A percentile compares a stretch with the other conserved stretches of the same genome.
phyloP scores from a whole-genome alignment of 2,797 vertebrate genomes.

The Poecilia gillii region DNA sequence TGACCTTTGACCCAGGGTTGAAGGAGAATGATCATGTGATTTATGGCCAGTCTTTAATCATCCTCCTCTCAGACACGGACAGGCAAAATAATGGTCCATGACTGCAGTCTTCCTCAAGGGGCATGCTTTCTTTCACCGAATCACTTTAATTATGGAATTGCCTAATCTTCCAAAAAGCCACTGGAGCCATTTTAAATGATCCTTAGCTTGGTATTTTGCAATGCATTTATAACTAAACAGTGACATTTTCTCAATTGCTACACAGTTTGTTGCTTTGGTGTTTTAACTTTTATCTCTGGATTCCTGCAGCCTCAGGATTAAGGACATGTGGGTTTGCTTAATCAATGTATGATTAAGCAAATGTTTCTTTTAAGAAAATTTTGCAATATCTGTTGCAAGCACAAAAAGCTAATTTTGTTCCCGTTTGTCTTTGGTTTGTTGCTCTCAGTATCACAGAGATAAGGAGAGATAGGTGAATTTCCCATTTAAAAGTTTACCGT shows the following conservation, averaged over 20 bases:
- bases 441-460: not conserved
- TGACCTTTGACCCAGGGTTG: constrained; percentile 57
- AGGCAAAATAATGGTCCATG: constrained; percentile 17
- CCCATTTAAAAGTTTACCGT: not conserved
- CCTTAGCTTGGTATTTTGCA: not conserved
- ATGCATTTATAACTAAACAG: not conserved
- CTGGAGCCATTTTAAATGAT: not conserved
- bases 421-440: not conserved
- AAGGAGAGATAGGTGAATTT: not conserved
- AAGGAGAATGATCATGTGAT: constrained; percentile 43
- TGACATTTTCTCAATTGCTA: not conserved
- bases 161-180: constrained; percentile 8
- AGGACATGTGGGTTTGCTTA: not conserved
- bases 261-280: not conserved
- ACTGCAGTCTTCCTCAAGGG: not conserved
- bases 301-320: not conserved
- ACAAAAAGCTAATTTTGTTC: not conserved
- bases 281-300: not conserved
- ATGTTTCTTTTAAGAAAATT: not conserved
- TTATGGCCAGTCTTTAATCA: constrained; percentile 45
- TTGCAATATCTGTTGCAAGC: not conserved
- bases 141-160: constrained; percentile 2
- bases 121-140: not conserved
- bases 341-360: not conserved
- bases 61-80: constrained; percentile 16